These are phyloP conservation scores for Cephus spinipes DNA, from an alignment of 2,888 invertebrate species.

Conservation along the genomic window DNA sequence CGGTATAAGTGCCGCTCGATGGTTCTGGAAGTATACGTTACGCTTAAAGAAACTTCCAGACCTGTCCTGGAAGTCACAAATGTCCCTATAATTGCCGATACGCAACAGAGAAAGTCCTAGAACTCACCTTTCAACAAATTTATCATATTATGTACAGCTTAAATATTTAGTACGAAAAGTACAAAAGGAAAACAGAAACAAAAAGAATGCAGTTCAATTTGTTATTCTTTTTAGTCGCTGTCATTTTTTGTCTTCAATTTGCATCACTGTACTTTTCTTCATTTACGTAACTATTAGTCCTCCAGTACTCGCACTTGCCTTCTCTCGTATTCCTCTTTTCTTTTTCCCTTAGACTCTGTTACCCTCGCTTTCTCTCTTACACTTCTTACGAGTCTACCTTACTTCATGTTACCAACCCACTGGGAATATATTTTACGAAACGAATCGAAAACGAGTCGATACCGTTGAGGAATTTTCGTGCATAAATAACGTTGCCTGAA, in stretches of 20 bases:
- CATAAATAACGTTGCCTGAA: constrained; percentile 19
- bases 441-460: constrained; percentile 17
- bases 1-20: too few species aligned
- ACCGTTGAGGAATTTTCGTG: constrained; percentile 19
- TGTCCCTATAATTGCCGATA: too few species aligned
- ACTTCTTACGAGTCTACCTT: neutral
- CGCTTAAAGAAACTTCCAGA: too few species aligned
- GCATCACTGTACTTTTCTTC: neutral
- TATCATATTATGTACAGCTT: too few species aligned
- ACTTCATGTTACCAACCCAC: neutral
- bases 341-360: constrained; percentile 8
- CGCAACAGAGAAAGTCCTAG: too few species aligned
- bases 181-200: too few species aligned
- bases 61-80: too few species aligned
- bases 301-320: constrained; percentile 12
- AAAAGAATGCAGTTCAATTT: too few species aligned
- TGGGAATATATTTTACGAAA: neutral
- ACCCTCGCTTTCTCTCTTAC: neutral
- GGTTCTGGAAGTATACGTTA: too few species aligned
- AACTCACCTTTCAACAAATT: too few species aligned
- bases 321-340: neutral
- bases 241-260: neutral
- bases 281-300: neutral
- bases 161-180: too few species aligned
- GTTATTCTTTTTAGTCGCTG: neutral